Evolutionary conservation across 2,113 vertebrate species (phyloP), one percentile per base, ranked within the genome.

Genomic region (Coracopsis vasa): DNA sequence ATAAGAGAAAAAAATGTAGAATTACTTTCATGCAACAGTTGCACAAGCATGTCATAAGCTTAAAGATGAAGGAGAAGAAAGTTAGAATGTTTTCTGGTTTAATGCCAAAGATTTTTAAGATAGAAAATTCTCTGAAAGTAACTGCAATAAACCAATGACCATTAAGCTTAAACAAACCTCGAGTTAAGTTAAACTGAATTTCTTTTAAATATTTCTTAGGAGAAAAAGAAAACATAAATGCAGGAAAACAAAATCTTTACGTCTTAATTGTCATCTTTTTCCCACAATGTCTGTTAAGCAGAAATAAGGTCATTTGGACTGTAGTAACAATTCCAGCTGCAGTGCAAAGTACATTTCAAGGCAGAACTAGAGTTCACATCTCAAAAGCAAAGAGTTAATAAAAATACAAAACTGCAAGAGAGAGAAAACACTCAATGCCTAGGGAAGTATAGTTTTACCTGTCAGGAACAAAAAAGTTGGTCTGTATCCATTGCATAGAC

Each of bases 161-260:
- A 65, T 88, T 97, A 95, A 97, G 94, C 87, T 95, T 97, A 96
- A 97, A 96, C 94, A 97, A 96, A 94, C 78, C 89, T 97, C 89
- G 93, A 88, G 83, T 97, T 96, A 97, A 97, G 86, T 97, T 98
- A 94, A 97, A 97, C 95, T 97, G 92, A 97, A 94, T 97, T 96
- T 97, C 93, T 96, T 83, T 96, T 96, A 95, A 98, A 97, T 98
- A 97, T 97, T 98, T 97, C 95, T 95, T 97, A 96, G 95, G 90
- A 97, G 85, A 87, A 94, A 96, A 97, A 95, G 88, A 90, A 96
- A 97, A 93, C 61, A 67, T 71, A 96, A 96, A 96, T 50, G 77
- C 77, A 95, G 78, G 88, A 95, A 96, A 96, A 72, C 89, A 95
- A 97, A 89, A 94, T 92, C 95, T 97, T 97, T 96, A 73, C 66